phyloP scores from a whole-genome alignment of 2,888 invertebrate species.

The Cryptus armator region DNA sequence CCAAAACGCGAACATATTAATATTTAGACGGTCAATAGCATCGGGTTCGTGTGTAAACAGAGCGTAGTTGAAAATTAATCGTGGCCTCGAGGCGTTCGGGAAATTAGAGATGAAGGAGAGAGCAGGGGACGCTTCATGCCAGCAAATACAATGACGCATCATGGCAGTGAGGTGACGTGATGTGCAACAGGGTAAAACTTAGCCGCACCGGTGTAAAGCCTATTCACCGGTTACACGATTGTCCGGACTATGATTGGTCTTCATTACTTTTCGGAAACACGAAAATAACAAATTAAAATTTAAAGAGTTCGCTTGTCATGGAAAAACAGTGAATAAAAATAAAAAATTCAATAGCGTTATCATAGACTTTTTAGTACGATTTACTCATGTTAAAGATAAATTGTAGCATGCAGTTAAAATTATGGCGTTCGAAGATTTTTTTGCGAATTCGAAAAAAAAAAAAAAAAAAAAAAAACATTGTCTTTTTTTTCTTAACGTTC shows the following conservation, averaged over 20 bases:
- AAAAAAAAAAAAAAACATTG: too few relatives aligned
- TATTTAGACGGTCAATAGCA: slow-evolving; percentile 6
- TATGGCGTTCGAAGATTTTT: too few relatives aligned
- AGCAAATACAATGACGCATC: slow-evolving; percentile 51
- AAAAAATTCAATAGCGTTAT: not conserved
- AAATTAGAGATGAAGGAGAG: slow-evolving; percentile 37
- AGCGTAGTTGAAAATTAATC: not conserved
- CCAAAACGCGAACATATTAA: not conserved
- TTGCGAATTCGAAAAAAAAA: too few relatives aligned
- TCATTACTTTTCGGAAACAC: slow-evolving; percentile 31
- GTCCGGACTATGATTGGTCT: not conserved
- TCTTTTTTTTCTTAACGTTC: too few relatives aligned
- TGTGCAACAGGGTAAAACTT: not conserved
- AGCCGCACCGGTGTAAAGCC: not conserved
- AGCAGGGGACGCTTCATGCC: slow-evolving; percentile 11
- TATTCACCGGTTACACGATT: slow-evolving; percentile 1
- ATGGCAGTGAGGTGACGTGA: slow-evolving; percentile 8
- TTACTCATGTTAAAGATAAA: too few relatives aligned
- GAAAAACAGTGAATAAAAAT: not conserved
- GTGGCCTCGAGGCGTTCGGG: slow-evolving; percentile 1
- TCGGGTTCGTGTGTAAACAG: slow-evolving; percentile 20
- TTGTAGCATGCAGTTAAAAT: too few relatives aligned
- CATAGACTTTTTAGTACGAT: too few relatives aligned
- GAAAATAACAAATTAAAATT: slow-evolving; percentile 20
- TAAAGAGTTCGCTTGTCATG: too few relatives aligned